A percentile compares a stretch with the other conserved stretches of the same genome.
Conservation (phyloP, 53 echinoderm and acorn worm genomes). For the Pentamera pediparva region DNA sequence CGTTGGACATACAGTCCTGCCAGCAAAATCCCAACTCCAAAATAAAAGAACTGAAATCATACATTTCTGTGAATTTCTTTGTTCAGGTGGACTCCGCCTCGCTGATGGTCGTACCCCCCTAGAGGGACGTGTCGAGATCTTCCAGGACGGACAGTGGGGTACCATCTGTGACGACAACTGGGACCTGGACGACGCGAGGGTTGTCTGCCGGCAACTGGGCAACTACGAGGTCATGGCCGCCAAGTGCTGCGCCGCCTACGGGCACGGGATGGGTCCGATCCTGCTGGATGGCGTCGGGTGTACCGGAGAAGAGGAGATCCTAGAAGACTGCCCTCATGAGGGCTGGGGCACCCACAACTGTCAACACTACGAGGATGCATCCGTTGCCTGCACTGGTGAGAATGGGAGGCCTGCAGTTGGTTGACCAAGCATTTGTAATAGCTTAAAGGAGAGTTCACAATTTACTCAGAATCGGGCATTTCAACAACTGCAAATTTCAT, state of each 20-base stretch:
- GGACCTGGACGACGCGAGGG: constrained; percentile 64
- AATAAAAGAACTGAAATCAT: too few relatives aligned
- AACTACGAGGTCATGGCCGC: constrained; percentile 66
- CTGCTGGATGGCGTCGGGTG: constrained; percentile 72
- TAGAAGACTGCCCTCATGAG: constrained; percentile 74
- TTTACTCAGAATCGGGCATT: too few relatives aligned
- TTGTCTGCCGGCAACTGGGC: constrained; percentile 81
- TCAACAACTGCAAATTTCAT: too few relatives aligned
- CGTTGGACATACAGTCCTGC: too few relatives aligned
- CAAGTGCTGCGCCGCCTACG: constrained; percentile 74
- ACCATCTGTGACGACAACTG: constrained; percentile 62
- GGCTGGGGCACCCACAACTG: constrained; percentile 83
- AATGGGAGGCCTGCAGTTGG: too few relatives aligned
- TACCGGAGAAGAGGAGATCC: constrained; percentile 43
- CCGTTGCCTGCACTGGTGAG: constrained; percentile 76
- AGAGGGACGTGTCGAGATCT: constrained; percentile 64
- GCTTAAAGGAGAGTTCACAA: too few relatives aligned
- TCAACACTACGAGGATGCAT: constrained; percentile 84
- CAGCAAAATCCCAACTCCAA: too few relatives aligned
- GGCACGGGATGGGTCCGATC: constrained; percentile 71
- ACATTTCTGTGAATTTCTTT: too few relatives aligned
- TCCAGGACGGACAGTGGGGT: constrained; percentile 71
- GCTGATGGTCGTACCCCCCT: constrained; percentile 56
- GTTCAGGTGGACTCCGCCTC: constrained; percentile 61
- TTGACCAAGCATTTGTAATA: too few relatives aligned